These are phyloP conservation scores for Drosophila infuscata DNA, from an alignment of 2,888 invertebrate species.

Conservation along the genomic window DNA sequence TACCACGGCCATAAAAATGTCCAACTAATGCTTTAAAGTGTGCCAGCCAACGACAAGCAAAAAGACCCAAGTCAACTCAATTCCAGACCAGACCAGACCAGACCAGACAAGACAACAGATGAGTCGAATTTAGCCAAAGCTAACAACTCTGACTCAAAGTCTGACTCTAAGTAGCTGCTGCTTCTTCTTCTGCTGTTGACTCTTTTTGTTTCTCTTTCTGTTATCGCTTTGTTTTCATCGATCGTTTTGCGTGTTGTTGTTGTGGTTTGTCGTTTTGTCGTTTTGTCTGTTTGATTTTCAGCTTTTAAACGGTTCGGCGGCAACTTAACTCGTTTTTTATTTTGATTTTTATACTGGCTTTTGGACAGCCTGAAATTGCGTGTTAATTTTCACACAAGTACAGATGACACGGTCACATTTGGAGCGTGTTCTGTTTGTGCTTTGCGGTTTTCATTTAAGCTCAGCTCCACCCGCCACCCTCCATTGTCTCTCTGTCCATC, in stretches of 20 bases:
- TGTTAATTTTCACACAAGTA: constrained; percentile 79
- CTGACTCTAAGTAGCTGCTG: constrained; percentile 24
- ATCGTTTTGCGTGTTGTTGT: constrained; percentile 71
- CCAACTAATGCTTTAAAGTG: constrained; percentile 82
- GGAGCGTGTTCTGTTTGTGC: constrained; percentile 62
- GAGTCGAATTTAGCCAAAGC: constrained; percentile 30
- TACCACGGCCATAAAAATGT: constrained; percentile 80
- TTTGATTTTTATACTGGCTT: constrained; percentile 54
- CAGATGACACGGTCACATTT: constrained; percentile 45
- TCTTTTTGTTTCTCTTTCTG: constrained; percentile 46
- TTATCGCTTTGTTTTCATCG: constrained; percentile 69
- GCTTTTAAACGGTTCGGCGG: constrained; percentile 62
- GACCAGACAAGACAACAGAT: constrained; percentile 21
- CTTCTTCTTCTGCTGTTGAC: constrained; percentile 11
- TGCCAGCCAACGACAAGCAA: constrained; percentile 66
- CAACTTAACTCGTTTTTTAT: constrained; percentile 65
- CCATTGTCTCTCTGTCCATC: no score
- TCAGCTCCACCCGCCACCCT: neutral
- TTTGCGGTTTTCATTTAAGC: constrained; percentile 63
- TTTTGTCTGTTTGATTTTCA: constrained; percentile 71
- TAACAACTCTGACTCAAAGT: constrained; percentile 14
- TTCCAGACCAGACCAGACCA: constrained; percentile 18
- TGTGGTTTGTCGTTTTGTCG: constrained; percentile 32
- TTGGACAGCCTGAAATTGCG: constrained; percentile 70
- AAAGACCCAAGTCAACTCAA: constrained; percentile 53